Evolutionary conservation across 2,113 vertebrate genomes (phyloP).

Genomic region (Oostethus manadensis): DNA sequence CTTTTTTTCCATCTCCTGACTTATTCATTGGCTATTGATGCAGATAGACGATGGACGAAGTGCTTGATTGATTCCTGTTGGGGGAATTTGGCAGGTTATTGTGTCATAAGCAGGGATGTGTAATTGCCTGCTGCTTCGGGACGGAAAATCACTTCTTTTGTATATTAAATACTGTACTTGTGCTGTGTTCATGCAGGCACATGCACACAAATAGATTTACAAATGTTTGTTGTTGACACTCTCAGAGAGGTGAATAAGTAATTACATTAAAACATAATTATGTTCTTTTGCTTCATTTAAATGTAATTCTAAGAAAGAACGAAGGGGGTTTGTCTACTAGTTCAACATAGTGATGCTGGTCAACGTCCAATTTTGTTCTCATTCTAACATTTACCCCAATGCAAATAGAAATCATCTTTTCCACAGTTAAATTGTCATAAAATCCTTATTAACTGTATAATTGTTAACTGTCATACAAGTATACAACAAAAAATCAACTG

Average conservation of each 20-base stretch:
- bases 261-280: background rate
- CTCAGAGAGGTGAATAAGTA: background rate
- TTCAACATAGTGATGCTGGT: background rate
- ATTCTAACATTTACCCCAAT: no score
- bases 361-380: no score
- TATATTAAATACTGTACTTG: slow-evolving; percentile 1
- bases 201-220: slow-evolving; percentile 10
- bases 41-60: slow-evolving; percentile 7
- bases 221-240: slow-evolving; percentile 23
- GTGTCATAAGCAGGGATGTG: slow-evolving; percentile 13
- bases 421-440: no score
- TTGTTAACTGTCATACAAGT: no score
- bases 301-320: background rate
- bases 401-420: no score
- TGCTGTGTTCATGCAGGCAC: slow-evolving; percentile 2
- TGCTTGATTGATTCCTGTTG: slow-evolving; percentile 16
- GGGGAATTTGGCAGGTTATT: slow-evolving; percentile 14
- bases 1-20: slow-evolving; percentile 31
- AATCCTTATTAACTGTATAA: no score
- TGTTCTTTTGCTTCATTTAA: background rate
- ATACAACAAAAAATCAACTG: no score
- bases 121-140: slow-evolving; percentile 10
- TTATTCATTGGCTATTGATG: slow-evolving; percentile 34
- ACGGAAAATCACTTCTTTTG: slow-evolving; percentile 14
- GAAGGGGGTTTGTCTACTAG: background rate